Conservation (phyloP, 2,888 invertebrate genomes). For the Tipula confusa region DNA sequence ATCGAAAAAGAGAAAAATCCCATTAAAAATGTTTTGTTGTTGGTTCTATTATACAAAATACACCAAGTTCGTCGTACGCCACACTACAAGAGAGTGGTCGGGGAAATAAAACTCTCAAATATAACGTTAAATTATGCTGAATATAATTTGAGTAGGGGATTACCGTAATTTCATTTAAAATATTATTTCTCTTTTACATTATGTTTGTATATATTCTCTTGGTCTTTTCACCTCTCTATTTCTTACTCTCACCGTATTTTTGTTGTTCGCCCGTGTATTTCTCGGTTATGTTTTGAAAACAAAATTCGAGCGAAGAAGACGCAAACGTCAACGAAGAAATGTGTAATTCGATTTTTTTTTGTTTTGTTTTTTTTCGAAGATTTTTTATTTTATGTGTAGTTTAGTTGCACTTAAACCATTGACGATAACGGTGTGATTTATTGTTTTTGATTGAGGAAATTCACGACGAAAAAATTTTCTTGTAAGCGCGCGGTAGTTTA, state of each 20-base stretch:
- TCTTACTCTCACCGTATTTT: not conserved
- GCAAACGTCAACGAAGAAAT: not conserved
- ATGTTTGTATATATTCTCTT: no score
- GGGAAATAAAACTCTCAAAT: no score
- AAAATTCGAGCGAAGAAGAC: not conserved
- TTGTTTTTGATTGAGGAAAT: not conserved
- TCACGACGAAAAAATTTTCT: not conserved
- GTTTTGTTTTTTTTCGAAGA: not conserved
- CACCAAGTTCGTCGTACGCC: not conserved
- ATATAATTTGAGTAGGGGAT: not conserved
- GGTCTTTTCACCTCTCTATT: not conserved
- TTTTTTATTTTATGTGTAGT: not conserved
- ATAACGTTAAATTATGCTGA: not conserved
- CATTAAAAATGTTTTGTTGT: not conserved
- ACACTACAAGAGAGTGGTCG: not conserved
- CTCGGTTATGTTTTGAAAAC: not conserved
- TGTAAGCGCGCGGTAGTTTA: not conserved
- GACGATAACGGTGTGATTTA: not conserved
- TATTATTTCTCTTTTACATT: not conserved
- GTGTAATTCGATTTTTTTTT: not conserved
- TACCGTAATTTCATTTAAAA: not conserved
- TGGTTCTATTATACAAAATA: not conserved
- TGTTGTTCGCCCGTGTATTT: not conserved
- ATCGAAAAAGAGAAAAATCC: not conserved
- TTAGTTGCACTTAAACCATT: slow-evolving; percentile 16